Conservation (phyloP, 2,888 invertebrate species). For the Pachycephus smyrnensis region DNA sequence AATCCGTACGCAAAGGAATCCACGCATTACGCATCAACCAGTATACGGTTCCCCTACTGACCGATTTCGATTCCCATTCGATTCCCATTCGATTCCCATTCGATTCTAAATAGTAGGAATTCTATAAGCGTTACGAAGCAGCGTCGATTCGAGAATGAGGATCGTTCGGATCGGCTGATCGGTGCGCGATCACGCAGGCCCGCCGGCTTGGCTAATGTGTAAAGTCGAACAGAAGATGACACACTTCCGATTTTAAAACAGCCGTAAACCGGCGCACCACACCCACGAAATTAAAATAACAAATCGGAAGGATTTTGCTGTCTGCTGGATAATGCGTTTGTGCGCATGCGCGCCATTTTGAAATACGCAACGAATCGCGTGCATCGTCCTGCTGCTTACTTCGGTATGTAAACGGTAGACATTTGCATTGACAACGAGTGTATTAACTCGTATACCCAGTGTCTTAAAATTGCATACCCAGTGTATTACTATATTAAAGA, state of each 20-base stretch:
- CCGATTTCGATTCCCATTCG: not conserved
- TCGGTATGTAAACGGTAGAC: not conserved
- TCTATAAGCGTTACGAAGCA: conserved; percentile 11
- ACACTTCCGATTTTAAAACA: conserved; percentile 39
- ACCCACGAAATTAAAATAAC: conserved; percentile 49
- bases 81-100: not conserved
- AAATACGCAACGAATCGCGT: not conserved
- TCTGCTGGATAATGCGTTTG: not conserved
- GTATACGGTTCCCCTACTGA: not conserved
- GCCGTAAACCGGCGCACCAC: conserved; percentile 25
- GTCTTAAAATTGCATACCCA: not conserved
- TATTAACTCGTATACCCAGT: not conserved
- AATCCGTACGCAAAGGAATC: not conserved
- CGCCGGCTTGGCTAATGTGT: conserved; percentile 17
- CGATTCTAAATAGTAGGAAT: conserved; percentile 21
- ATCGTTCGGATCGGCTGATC: conserved; percentile 11
- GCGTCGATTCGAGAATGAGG: not conserved
- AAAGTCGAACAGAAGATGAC: conserved; percentile 47
- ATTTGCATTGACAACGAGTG: not conserved
- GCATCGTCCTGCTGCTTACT: not conserved
- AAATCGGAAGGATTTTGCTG: conserved; percentile 29
- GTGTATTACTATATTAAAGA: not conserved
- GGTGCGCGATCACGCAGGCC: conserved; percentile 9
- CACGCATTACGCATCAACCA: not conserved
- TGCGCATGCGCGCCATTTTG: not conserved